Base-by-base conservation (phyloP, 2,888 invertebrate genomes). In the Nemoura dubitans region DNA sequence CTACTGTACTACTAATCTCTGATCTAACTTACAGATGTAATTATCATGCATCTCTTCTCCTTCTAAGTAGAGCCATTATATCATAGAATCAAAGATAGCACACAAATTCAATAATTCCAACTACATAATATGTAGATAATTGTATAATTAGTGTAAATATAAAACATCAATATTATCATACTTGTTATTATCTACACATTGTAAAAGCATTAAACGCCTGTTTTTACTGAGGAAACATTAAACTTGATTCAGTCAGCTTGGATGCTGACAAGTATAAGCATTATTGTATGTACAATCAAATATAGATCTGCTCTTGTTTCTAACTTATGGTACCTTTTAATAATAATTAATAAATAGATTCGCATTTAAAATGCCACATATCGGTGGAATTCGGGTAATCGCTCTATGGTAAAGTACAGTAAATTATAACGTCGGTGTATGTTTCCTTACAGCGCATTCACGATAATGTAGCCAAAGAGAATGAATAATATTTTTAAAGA, bases 281-380 rank as follows among this genome's bases (percentile, higher is more conserved):
- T 21, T 29, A 30, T 81, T 86, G 59, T 87, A 88, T 88, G 84
- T 88, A 87, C 88, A 88, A 76, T 87, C 87, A 87, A 86, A 87
- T 88, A 88, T 88, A 87, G 84, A 84, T 59, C 59, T 59, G 59
- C 59, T 81, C 43, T 86, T 86, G 85, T 83, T 85, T 86, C 78
- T 87, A 87, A 86, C 43, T 84, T 86, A 85, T 81, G 78, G 36
- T 84, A 87, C n/a, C n/a, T 87, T 86, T 59, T 59, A 84, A 84
- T 87, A 85, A 76, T 85, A 87, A 86, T 87, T 87, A 88, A 88
- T 88, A 88, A 88, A 88, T 88, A 88, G 87, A 82, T 86, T 87
- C 86, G 87, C 88, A 88, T 86, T 87, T 86, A 87, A 87, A 87
- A 86, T 81, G 81, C 81, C 81, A 81, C 81, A 16, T 81, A 30